These are phyloP conservation scores for Galagoides demidoff DNA, from an alignment of 2,797 vertebrate species.

Conservation along the genomic window DNA sequence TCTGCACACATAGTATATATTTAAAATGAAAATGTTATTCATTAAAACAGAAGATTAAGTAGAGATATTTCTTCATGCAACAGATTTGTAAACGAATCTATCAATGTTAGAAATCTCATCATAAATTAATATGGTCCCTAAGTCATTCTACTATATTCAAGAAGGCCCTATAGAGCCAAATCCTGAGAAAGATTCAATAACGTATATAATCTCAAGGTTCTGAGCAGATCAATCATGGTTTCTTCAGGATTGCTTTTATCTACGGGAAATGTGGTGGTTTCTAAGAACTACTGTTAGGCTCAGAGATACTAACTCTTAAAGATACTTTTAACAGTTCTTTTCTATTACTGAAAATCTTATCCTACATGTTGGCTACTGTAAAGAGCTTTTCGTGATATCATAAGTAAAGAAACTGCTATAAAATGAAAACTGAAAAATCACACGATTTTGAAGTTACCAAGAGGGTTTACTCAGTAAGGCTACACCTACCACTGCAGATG, in stretches of 20 bases:
- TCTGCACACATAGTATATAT: conserved; percentile 8
- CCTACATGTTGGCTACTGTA: conserved; percentile 40
- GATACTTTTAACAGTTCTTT: conserved; percentile 24
- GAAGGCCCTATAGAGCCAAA: not conserved
- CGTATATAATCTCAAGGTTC: not conserved
- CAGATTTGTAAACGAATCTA: conserved; percentile 34
- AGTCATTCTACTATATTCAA: not conserved
- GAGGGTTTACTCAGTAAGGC: conserved; percentile 47
- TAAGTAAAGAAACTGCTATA: conserved; percentile 43
- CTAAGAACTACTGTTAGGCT: conserved; percentile 29
- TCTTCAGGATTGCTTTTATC: not conserved
- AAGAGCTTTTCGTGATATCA: conserved; percentile 32
- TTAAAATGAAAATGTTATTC: conserved; percentile 50
- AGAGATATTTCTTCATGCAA: conserved; percentile 12
- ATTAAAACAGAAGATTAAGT: conserved; percentile 48
- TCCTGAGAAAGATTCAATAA: conserved; percentile 28
- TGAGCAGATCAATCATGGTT: not conserved
- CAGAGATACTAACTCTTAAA: conserved; percentile 58
- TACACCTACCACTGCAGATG: not conserved
- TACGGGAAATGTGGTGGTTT: not conserved
- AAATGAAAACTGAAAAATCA: conserved; percentile 50
- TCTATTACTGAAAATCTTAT: conserved; percentile 28
- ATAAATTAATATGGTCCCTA: conserved; percentile 27
- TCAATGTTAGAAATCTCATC: conserved; percentile 10
- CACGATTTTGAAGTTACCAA: conserved; percentile 28